Evolutionary conservation across 1,140 invertebrate genomes (phyloP), one percentile per base, ranked within the genome.

Genomic region (Spodoptera litura): DNA sequence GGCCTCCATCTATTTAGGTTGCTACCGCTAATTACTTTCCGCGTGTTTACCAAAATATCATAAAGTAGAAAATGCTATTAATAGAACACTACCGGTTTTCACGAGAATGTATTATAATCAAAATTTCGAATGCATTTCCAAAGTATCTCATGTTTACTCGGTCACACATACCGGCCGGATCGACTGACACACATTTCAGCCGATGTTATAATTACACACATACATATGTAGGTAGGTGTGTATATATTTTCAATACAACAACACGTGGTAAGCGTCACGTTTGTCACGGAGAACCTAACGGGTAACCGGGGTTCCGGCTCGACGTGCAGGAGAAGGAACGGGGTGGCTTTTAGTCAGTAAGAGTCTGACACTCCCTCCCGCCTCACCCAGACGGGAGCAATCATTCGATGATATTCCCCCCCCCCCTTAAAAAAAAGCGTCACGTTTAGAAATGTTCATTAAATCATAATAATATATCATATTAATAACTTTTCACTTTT

Each of bases 101-200:
- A 74, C 25, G 51, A 75, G 49, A 20, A 15, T 25, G 12, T 20
- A 31, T 62, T 44, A 44, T 8, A 44, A 44, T 44, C 4, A 62
- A 75, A 75, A 66, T 66, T n/a, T 70, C 31, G 49, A 53, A 62
- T 75, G 73, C 73, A 75, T 53, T 75, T 64, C 58, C 52, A 59
- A 64, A 44, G 38, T 52, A 52, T 49, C 11, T 11, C 49, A 49
- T 25, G 38, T 9, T 8, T 51, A 76, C 64, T 35, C 13, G 58
- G 52, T 35, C 71, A 35, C 77, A 76, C 73, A 70, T 78, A 79
- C 66, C 84, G 80, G 84, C 66, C 84, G 80, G 84, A 74, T 83
- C 83, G 74, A 79, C 81, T 92, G 89, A 89, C 91, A 91, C 85
- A 92, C 87, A 89, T 92, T 91, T 85, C 68, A 66, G 61, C 81